Evolutionary conservation across 1,140 invertebrate genomes (phyloP).

Genomic region (Eupristina koningsbergeri): DNA sequence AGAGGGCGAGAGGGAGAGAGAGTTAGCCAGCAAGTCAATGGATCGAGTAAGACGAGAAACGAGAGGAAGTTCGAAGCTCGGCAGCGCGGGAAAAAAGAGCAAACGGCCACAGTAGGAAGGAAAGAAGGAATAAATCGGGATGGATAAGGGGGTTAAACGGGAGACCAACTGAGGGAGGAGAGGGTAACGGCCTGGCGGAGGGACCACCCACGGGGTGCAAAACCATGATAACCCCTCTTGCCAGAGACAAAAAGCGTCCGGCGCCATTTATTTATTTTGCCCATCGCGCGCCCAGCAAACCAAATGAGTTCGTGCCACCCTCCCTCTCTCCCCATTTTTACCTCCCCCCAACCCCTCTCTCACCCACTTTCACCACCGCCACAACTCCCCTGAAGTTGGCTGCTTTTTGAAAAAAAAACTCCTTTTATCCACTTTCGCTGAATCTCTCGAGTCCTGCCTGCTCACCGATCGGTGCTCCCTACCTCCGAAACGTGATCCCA

Average conservation of each 20-base stretch:
- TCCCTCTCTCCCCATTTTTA: background rate
- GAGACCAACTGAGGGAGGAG: background rate
- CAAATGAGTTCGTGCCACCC: background rate
- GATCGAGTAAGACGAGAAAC: slow-evolving; percentile 1
- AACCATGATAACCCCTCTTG: slow-evolving; percentile 15
- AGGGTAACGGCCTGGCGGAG: background rate
- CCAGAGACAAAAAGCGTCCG: slow-evolving; percentile 29
- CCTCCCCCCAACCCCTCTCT: background rate
- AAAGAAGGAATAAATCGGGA: background rate
- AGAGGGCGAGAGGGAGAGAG: background rate
- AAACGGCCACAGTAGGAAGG: background rate
- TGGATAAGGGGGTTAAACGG: background rate
- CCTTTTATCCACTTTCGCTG: too few relatives aligned
- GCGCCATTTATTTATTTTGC: slow-evolving; percentile 26
- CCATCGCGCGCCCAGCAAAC: slow-evolving; percentile 8
- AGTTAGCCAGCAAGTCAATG: background rate
- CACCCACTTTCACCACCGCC: background rate
- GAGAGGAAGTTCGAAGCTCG: background rate
- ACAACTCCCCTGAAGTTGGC: background rate
- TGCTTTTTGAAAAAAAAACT: too few relatives aligned
- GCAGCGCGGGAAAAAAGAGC: background rate
- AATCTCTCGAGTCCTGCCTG: too few relatives aligned
- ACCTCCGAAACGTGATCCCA: background rate
- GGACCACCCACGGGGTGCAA: slow-evolving; percentile 29
- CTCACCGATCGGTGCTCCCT: background rate